Evolutionary conservation across 1,140 invertebrate genomes (phyloP), one percentile per base, ranked within the genome.

Genomic region (Megathymus violae): DNA sequence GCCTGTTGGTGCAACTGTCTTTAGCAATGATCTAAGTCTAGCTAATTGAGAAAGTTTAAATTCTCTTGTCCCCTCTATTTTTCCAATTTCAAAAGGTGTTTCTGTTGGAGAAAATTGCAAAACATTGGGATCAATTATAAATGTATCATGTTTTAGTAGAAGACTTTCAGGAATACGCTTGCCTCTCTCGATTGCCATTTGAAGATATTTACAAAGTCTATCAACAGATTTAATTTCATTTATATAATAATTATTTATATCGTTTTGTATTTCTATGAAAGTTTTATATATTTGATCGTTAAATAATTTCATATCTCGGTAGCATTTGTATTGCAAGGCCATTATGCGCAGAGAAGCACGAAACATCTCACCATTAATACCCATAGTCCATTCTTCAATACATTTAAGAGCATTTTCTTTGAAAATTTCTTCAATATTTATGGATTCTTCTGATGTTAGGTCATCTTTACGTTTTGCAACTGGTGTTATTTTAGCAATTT

Each of bases 211-310:
- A 54, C 91, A 92, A 40, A 93, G 80, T 11, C 91, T 80, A 64
- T 93, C 85, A 3, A 94, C 91, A 64, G 91, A 91, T 66, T 91
- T 82, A 13, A 93, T 87, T 74, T 94, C 93, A 25, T 85, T 87
- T 25, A 84, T 47, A 65, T 94, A 94, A 70, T 92, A 87, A n/a
- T 77, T 74, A 54, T 91, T 66, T n/a, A 93, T 92, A 27, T 81
- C 38, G 10, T 91, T 74, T 68, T 91, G 85, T 22, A 93, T 72
- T 2, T 80, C 74, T 25, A 75, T 82, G 58, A 93, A 93, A 0
- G 79, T 66, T 56, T 77, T 80, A 27, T 76, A 77, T 65, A 92
- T 79, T 13, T 77, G 74, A 13, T 82, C 72, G 34, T 92, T 77
- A 27, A 93, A 80, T 38, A 92, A 74, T 50, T 83, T 81, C 59